These are phyloP conservation scores for Oryzias sinensis DNA, from an alignment of 2,797 vertebrate species.

Conservation along the genomic window DNA sequence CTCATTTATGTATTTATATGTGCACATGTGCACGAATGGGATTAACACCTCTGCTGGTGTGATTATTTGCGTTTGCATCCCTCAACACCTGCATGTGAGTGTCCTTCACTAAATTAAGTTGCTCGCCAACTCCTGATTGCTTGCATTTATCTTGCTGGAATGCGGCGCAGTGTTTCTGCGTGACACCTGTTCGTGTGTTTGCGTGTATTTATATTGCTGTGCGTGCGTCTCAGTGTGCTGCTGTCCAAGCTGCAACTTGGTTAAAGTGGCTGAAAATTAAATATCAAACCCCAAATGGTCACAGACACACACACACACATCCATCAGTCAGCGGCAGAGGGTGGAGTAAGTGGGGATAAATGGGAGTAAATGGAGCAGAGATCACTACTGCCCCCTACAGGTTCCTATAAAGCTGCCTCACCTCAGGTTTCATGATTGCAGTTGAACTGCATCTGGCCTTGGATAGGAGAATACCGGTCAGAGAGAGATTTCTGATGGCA, in stretches of 20 bases:
- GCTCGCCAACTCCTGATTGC: background rate
- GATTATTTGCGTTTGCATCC: constrained; percentile 26
- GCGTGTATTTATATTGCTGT: constrained; percentile 22
- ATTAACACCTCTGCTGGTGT: constrained; percentile 19
- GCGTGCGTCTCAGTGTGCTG: constrained; percentile 4
- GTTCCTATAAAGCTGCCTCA: constrained; percentile 15
- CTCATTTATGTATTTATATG: constrained; percentile 14
- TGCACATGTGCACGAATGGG: background rate
- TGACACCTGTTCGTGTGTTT: constrained; percentile 36
- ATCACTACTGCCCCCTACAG: constrained; percentile 70
- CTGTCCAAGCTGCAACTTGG: constrained; percentile 72
- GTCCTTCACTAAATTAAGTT: too few species aligned
- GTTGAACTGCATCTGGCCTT: constrained; percentile 29
- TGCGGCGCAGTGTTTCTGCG: constrained; percentile 44
- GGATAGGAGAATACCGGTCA: constrained; percentile 32
- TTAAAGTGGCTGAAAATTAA: constrained; percentile 76
- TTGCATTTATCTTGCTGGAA: constrained; percentile 67
- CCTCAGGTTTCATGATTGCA: constrained; percentile 40
- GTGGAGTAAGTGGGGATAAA: constrained; percentile 29
- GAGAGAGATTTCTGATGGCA: constrained; percentile 27
- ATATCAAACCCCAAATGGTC: constrained; percentile 44
- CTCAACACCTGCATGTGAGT: constrained; percentile 10
- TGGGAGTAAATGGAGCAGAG: constrained; percentile 44
- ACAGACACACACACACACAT: constrained; percentile 21
- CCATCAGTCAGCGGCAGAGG: constrained; percentile 41